phyloP scores from a whole-genome alignment of 2,888 invertebrate genomes.

The Theretra japonica region DNA sequence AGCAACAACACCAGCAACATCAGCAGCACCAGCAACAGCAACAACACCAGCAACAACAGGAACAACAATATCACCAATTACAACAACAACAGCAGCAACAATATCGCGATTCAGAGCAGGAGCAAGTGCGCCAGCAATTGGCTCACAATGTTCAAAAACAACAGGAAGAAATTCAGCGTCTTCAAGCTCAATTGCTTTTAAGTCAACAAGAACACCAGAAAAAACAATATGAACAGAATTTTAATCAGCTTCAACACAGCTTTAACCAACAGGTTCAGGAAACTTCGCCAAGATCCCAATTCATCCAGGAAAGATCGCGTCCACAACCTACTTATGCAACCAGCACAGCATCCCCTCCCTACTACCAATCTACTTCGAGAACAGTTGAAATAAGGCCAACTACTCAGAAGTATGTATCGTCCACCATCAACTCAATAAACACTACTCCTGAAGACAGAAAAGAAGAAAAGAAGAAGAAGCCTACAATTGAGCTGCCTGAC shows the following conservation, averaged over 20 bases:
- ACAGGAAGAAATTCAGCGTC: constrained; percentile 80
- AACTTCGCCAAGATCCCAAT: constrained; percentile 70
- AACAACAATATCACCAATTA: constrained; percentile 51
- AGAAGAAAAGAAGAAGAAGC: constrained; percentile 84
- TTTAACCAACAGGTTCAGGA: constrained; percentile 63
- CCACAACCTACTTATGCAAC: constrained; percentile 61
- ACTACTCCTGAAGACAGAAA: constrained; percentile 72
- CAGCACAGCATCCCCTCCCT: constrained; percentile 66
- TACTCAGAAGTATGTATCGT: constrained; percentile 78
- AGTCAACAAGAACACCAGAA: constrained; percentile 67
- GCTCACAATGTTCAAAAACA: constrained; percentile 80
- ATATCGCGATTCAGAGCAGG: constrained; percentile 70
- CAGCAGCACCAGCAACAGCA: constrained; percentile 59
- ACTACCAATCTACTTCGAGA: constrained; percentile 74
- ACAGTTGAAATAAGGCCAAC: constrained; percentile 80
- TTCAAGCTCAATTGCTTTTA: constrained; percentile 71
- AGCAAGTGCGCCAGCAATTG: constrained; percentile 72
- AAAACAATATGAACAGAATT: constrained; percentile 45
- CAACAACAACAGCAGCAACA: constrained; percentile 69
- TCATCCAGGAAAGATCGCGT: constrained; percentile 73
- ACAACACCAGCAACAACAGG: constrained; percentile 52
- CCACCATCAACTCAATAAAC: constrained; percentile 78
- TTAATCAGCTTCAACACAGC: constrained; percentile 51
- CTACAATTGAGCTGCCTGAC: constrained; percentile 88
- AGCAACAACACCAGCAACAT: constrained; percentile 54